Evolutionary conservation across 2,113 vertebrate genomes (phyloP).

Genomic region (Periophthalmus modestus): DNA sequence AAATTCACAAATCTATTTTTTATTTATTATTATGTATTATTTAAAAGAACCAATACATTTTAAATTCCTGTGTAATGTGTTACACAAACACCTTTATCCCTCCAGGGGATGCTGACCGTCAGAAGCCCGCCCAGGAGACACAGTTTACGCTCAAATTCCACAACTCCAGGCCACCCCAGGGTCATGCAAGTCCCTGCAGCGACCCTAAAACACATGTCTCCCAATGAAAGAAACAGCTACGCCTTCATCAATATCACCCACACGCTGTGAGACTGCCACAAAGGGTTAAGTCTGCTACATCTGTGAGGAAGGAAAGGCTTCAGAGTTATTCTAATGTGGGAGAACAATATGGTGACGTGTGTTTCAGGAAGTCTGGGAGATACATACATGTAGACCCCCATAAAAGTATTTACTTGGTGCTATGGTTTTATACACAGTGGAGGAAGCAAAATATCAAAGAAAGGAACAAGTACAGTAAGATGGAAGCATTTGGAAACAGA

Average conservation of each 20-base stretch:
- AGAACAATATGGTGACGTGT: slow-evolving; percentile 4
- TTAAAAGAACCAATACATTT: not conserved
- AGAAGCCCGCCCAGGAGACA: not conserved
- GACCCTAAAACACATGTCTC: not conserved
- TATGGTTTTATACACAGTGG: too few relatives aligned
- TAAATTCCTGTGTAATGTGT: not conserved
- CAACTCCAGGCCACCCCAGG: slow-evolving; percentile 15
- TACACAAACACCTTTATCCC: not conserved
- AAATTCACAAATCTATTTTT: not conserved
- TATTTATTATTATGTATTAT: not conserved
- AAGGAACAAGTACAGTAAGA: too few relatives aligned
- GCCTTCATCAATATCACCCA: not conserved
- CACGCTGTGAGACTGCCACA: not conserved
- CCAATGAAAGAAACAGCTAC: not conserved
- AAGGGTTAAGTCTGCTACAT: not conserved
- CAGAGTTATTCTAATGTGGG: not conserved
- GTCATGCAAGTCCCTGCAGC: slow-evolving; percentile 27
- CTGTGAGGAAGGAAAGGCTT: not conserved
- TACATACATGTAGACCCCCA: not conserved
- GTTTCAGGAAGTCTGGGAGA: not conserved
- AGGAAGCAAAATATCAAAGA: too few relatives aligned
- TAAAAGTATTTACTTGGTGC: too few relatives aligned
- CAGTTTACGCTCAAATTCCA: slow-evolving; percentile 61
- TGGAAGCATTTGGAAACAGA: too few relatives aligned
- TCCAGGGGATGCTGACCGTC: slow-evolving; percentile 17